phyloP scores from a whole-genome alignment of 1,140 invertebrate genomes.

The Chionoecetes opilio region DNA sequence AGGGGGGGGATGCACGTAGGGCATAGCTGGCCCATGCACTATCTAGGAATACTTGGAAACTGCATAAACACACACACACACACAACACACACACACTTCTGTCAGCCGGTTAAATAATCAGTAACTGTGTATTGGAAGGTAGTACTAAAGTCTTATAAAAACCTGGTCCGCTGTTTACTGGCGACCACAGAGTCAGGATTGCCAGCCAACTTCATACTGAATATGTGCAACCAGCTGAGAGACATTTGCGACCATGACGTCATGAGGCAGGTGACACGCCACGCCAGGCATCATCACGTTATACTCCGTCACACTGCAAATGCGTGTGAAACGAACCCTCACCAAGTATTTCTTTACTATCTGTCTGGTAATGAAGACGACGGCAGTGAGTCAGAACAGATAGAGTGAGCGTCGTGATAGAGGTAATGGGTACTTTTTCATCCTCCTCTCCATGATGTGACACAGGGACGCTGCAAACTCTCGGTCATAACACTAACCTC shows the following conservation, averaged over 20 bases:
- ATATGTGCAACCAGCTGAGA: not conserved
- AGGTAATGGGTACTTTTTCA: too few species aligned
- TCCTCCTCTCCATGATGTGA: not conserved
- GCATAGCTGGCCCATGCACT: too few species aligned
- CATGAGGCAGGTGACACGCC: not conserved
- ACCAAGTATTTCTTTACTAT: not conserved
- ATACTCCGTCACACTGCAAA: not conserved
- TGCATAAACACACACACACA: constrained; percentile 31
- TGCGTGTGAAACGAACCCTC: not conserved
- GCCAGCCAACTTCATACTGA: not conserved
- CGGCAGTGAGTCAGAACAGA: not conserved
- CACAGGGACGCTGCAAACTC: too few species aligned
- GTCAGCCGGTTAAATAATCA: not conserved
- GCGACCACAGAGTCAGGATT: not conserved
- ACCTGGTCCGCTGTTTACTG: not conserved
- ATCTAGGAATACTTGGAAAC: too few species aligned
- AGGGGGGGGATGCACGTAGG: too few species aligned
- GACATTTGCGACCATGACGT: not conserved
- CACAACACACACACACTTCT: constrained; percentile 37
- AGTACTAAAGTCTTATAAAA: not conserved
- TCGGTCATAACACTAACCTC: too few species aligned
- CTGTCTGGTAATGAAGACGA: not conserved
- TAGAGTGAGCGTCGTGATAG: not conserved
- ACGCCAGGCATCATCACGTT: not conserved
- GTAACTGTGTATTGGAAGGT: not conserved